A percentile compares a stretch with the other conserved stretches of the same genome.
Evolutionary conservation across 2,888 invertebrate genomes (phyloP).

Genomic region (Plebejus melissa): DNA sequence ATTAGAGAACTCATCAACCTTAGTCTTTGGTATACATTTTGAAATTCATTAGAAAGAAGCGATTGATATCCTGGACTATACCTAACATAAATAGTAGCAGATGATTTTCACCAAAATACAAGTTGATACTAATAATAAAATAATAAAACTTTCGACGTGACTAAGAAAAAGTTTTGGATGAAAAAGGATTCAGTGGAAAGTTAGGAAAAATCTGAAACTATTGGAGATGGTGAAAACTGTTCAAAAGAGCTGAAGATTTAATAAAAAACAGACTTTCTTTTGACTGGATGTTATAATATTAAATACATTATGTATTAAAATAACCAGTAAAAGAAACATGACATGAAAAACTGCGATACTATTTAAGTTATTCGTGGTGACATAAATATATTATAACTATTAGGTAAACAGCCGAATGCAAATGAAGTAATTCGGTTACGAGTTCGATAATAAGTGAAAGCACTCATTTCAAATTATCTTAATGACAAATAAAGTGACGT

Average conservation of each 20-base stretch:
- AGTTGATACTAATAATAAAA: too few relatives aligned
- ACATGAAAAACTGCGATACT: background rate
- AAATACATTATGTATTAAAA: background rate
- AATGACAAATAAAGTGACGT: slow-evolving; percentile 39
- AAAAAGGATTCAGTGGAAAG: too few relatives aligned
- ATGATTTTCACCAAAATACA: too few relatives aligned
- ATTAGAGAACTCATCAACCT: slow-evolving; percentile 4
- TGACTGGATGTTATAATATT: background rate
- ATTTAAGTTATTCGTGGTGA: background rate
- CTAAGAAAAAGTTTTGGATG: too few relatives aligned
- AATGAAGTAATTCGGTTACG: background rate
- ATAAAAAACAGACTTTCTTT: background rate
- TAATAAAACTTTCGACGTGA: too few relatives aligned
- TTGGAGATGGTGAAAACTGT: too few relatives aligned
- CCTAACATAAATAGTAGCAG: background rate
- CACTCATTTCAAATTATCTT: slow-evolving; percentile 22
- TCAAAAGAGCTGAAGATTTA: background rate
- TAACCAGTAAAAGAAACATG: background rate
- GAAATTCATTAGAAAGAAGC: slow-evolving; percentile 7
- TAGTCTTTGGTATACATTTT: background rate
- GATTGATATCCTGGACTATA: background rate
- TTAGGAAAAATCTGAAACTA: too few relatives aligned
- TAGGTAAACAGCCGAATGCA: slow-evolving; percentile 4
- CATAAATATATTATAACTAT: slow-evolving; percentile 13
- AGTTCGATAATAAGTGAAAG: slow-evolving; percentile 15